Evolutionary conservation across 2,113 vertebrate species (phyloP).

Genomic region (Paraplagusia blochii): DNA sequence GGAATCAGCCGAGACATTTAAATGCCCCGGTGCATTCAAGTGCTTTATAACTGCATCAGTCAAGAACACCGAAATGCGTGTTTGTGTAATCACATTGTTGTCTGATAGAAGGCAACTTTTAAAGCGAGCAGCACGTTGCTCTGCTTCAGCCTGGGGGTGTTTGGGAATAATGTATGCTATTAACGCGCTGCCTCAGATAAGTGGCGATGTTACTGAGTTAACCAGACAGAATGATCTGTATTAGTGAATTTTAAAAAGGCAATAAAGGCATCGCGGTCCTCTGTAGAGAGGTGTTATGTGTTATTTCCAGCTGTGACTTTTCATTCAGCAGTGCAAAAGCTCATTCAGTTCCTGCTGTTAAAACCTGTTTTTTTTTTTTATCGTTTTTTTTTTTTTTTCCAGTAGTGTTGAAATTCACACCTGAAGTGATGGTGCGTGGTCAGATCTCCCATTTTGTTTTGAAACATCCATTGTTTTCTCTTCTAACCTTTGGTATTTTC

Average conservation of each 20-base stretch:
- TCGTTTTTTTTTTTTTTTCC: slow-evolving; percentile 20
- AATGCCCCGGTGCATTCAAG: slow-evolving; percentile 36
- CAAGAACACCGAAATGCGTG: slow-evolving; percentile 40
- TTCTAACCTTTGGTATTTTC: slow-evolving; percentile 1
- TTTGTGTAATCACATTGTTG: slow-evolving; percentile 48
- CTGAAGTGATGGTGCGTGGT: not conserved
- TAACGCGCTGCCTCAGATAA: slow-evolving; percentile 52
- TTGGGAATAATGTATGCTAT: slow-evolving; percentile 37
- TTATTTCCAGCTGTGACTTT: slow-evolving; percentile 56
- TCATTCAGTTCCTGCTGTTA: slow-evolving; percentile 28
- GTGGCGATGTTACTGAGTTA: slow-evolving; percentile 66
- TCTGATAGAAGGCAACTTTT: slow-evolving; percentile 44
- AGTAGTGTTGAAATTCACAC: slow-evolving; percentile 6
- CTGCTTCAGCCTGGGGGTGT: slow-evolving; percentile 33
- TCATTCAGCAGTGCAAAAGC: slow-evolving; percentile 22
- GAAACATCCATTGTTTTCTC: not conserved
- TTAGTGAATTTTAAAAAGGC: slow-evolving; percentile 65
- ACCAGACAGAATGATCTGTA: slow-evolving; percentile 64
- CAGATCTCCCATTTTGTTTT: not conserved
- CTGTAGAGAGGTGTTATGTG: slow-evolving; percentile 46
- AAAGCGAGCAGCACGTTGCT: slow-evolving; percentile 25
- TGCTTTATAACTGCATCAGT: slow-evolving; percentile 43
- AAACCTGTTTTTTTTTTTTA: slow-evolving; percentile 25
- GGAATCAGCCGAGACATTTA: slow-evolving; percentile 20
- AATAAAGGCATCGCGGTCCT: slow-evolving; percentile 39